Conservation (phyloP, 2,113 vertebrate species). For the Rutilus rutilus region DNA sequence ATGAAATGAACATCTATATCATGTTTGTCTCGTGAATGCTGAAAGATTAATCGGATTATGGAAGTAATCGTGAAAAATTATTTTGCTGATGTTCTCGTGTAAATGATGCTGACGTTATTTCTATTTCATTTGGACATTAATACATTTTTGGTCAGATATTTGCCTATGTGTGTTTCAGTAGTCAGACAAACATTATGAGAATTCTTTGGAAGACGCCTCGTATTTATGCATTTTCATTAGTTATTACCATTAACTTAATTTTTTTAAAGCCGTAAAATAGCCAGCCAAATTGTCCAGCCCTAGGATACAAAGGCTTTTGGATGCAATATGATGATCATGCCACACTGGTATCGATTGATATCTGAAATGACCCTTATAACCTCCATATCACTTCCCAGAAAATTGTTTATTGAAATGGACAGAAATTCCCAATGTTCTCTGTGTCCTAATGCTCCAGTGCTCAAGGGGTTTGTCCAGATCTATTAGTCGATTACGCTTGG, state of each 20-base stretch:
- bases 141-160: not conserved
- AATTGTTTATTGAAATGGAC: not conserved
- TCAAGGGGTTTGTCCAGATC: slow-evolving; percentile 6
- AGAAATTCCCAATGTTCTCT: slow-evolving; percentile 5
- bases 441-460: slow-evolving; percentile 1
- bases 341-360: not conserved
- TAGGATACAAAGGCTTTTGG: not conserved
- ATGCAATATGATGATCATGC: not conserved
- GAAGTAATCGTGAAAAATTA: not conserved
- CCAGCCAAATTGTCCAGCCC: not conserved
- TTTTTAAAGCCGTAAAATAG: not conserved
- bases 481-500: slow-evolving; percentile 45
- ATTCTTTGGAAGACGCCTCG: not conserved
- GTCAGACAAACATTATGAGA: not conserved
- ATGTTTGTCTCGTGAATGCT: not conserved
- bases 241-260: no score
- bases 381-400: slow-evolving; percentile 12
- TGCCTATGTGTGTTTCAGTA: not conserved
- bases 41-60: not conserved
- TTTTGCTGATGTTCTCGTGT: not conserved
- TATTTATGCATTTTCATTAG: not conserved
- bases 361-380: slow-evolving; percentile 10
- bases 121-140: not conserved
- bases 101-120: not conserved
- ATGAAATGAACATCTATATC: not conserved